Percentiles rank a stretch among this genome's conserved stretches.
These are phyloP conservation scores for Hirudo medicinalis DNA, from an alignment of 1,140 invertebrate species.

Conservation along the genomic window DNA sequence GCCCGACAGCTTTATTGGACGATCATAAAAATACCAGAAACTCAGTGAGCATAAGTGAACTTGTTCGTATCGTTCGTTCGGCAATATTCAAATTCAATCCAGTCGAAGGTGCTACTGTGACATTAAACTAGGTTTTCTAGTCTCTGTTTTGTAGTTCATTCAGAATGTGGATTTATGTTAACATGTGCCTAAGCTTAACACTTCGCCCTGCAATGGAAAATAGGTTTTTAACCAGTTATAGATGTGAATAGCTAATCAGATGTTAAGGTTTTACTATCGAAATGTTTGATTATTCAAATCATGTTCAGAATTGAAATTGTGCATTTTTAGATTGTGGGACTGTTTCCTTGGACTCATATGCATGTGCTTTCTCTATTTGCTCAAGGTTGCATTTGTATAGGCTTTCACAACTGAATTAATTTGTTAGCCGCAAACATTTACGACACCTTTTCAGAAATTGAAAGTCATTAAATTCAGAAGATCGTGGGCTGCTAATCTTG, in stretches of 20 bases:
- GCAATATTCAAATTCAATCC: not conserved
- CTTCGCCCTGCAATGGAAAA: too few relatives aligned
- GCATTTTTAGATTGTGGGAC: constrained; percentile 22
- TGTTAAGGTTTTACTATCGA: too few relatives aligned
- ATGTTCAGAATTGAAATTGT: too few relatives aligned
- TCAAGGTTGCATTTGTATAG: constrained; percentile 20
- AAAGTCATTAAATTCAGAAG: constrained; percentile 18
- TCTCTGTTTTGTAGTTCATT: too few relatives aligned
- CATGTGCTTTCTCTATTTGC: constrained; percentile 23
- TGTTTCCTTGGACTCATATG: constrained; percentile 22
- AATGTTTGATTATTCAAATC: too few relatives aligned
- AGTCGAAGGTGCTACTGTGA: too few relatives aligned
- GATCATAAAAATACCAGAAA: constrained; percentile 22
- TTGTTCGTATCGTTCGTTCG: not conserved
- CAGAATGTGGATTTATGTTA: too few relatives aligned
- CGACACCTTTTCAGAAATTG: constrained; percentile 12
- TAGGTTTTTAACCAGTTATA: too few relatives aligned
- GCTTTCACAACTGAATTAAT: not conserved
- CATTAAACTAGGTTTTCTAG: too few relatives aligned
- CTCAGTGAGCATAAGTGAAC: not conserved
- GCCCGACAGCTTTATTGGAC: constrained; percentile 20
- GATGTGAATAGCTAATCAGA: too few relatives aligned
- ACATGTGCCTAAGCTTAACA: too few relatives aligned
- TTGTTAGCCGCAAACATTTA: not conserved
- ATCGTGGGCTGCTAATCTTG: too few relatives aligned